Evolutionary conservation across 2,888 invertebrate species (phyloP).

Genomic region (Phanerotoma sp.): DNA sequence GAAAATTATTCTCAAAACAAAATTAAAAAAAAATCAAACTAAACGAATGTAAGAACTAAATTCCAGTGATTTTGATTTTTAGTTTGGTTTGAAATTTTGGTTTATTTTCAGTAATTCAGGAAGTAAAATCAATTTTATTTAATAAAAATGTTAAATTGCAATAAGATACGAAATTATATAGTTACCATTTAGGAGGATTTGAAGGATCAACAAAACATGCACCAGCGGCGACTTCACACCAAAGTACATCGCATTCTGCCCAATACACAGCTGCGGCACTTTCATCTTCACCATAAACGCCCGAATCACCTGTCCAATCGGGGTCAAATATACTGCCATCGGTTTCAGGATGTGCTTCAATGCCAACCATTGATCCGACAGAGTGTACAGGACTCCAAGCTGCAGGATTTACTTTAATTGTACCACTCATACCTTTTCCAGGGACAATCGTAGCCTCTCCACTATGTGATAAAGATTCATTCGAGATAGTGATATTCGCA

Average conservation of each 20-base stretch:
- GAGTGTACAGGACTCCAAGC: slow-evolving; percentile 89
- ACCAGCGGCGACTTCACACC: slow-evolving; percentile 80
- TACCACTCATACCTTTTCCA: slow-evolving; percentile 54
- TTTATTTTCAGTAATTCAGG: too few relatives aligned
- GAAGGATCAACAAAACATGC: slow-evolving; percentile 75
- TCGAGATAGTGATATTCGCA: slow-evolving; percentile 54
- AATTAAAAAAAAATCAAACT: not conserved
- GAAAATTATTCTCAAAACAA: too few relatives aligned
- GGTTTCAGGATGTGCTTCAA: slow-evolving; percentile 83
- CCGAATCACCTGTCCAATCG: slow-evolving; percentile 69
- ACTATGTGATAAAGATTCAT: slow-evolving; percentile 53
- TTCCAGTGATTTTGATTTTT: too few relatives aligned
- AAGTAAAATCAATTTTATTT: too few relatives aligned
- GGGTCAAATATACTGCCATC: slow-evolving; percentile 81
- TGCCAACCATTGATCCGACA: slow-evolving; percentile 79
- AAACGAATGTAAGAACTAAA: slow-evolving; percentile 5
- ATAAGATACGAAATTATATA: not conserved
- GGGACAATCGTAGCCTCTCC: slow-evolving; percentile 54
- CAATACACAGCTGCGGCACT: slow-evolving; percentile 70
- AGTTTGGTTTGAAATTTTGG: too few relatives aligned
- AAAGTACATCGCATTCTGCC: slow-evolving; percentile 79
- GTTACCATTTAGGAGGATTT: slow-evolving; percentile 75
- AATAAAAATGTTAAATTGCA: too few relatives aligned
- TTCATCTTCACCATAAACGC: slow-evolving; percentile 80
- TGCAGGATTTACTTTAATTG: slow-evolving; percentile 66